Evolutionary conservation across 2,113 vertebrate species (phyloP).

Genomic region (Baryphthengus martii): DNA sequence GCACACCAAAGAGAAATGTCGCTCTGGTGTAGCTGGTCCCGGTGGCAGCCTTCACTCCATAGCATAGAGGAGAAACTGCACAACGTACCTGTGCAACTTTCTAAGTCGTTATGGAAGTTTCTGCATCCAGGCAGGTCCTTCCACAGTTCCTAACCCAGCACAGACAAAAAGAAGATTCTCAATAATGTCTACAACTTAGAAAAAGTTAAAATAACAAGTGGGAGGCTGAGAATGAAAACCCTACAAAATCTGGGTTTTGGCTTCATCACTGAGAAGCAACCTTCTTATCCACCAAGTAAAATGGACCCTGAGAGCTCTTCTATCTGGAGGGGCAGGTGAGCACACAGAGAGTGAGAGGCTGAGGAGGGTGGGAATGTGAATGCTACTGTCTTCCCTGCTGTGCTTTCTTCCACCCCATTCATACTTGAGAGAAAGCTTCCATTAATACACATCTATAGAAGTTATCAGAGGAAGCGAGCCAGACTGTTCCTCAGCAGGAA

Average conservation of each 20-base stretch:
- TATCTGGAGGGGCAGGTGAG: not conserved
- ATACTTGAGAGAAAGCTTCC: not conserved
- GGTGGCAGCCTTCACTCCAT: not conserved
- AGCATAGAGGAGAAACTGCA: not conserved
- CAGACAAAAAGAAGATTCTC: not conserved
- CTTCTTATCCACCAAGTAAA: not conserved
- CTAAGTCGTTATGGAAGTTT: not conserved
- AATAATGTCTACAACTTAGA: not conserved
- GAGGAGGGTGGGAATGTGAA: not conserved
- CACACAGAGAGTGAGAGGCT: fast-evolving
- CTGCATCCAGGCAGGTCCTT: not conserved
- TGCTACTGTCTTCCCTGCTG: fast-evolving
- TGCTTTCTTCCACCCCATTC: not conserved
- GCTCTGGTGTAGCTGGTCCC: not conserved
- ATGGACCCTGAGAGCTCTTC: not conserved
- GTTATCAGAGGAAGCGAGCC: not conserved
- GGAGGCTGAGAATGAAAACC: not conserved
- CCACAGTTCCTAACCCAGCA: no score
- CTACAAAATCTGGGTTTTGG: not conserved
- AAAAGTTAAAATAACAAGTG: not conserved
- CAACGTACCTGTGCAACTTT: fast-evolving
- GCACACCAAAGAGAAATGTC: not conserved
- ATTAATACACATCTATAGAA: not conserved
- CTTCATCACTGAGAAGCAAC: not conserved
- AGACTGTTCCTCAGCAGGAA: conserved; percentile 24